Percentiles rank a stretch among this genome's conserved stretches.
Evolutionary conservation across 1,140 invertebrate genomes (phyloP).

Genomic region (Magallana gigas): DNA sequence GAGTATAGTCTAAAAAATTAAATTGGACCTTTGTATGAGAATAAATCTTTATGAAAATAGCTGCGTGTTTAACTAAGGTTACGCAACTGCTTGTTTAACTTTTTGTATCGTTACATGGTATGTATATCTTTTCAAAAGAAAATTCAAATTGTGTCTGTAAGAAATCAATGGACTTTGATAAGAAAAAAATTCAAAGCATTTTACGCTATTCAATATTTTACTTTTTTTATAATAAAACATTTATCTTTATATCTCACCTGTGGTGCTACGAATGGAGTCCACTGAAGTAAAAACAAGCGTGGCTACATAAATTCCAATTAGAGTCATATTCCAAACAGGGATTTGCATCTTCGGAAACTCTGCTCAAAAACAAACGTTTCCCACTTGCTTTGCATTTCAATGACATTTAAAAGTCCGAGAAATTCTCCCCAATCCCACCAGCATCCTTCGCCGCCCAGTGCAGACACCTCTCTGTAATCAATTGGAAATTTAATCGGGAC

Average conservation of each 20-base stretch:
- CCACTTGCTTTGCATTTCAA: constrained; percentile 24
- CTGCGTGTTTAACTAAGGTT: background rate
- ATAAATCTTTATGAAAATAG: too few relatives aligned
- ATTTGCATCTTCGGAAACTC: constrained; percentile 2
- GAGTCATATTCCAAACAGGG: constrained; percentile 7
- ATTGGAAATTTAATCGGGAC: constrained; percentile 31
- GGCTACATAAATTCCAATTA: background rate
- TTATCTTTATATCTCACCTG: background rate
- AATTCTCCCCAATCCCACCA: constrained; percentile 11
- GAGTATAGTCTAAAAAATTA: background rate
- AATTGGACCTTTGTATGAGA: background rate
- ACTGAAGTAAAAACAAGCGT: background rate
- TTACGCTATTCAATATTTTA: background rate
- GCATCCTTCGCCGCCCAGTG: background rate
- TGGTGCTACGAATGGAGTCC: background rate
- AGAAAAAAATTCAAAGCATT: constrained; percentile 6
- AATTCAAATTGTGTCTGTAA: background rate
- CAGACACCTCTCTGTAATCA: constrained; percentile 31
- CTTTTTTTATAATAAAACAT: background rate
- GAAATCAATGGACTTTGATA: background rate
- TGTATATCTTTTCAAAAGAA: constrained; percentile 10
- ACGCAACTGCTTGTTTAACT: constrained; percentile 5
- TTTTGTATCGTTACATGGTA: constrained; percentile 3
- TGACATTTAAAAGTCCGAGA: constrained; percentile 28
- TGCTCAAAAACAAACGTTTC: constrained; percentile 10